Base-by-base conservation (phyloP, 92 coral and sea anemone genomes). In the Anthopleura xanthogrammica region DNA sequence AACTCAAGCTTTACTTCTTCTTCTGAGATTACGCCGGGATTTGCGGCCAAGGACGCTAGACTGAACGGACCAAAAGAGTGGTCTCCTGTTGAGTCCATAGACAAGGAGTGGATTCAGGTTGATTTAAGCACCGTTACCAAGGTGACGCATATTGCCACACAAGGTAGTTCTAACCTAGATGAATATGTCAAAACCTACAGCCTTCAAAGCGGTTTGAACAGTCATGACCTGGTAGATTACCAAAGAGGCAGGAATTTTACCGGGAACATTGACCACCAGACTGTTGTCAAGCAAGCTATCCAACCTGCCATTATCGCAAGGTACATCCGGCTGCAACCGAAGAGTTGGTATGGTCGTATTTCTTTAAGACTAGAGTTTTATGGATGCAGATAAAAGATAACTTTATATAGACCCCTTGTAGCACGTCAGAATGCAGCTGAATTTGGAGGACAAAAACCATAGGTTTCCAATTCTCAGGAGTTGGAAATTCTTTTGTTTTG, bases 51-150 rank as follows among this genome's bases (percentile, higher is more conserved):
- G 11, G 10, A 36, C 16, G 80, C 80, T 8, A 46, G 80, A 52
- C 80, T 77, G 24, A 22, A 77, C 55, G 79, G 43, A 23, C 14
- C 14, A 12, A 36, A 17, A n/a, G 40, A n/a, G 19, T 29, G 46
- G 43, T 1, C 43, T 60, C 5, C 23, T 3, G 0, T 0, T 60
- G 2, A 2, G 16, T 10, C 5, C 3, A 17, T 1, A 14, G 0
- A 7, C 29, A 77, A 77, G 19, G 36, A 50, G 3, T 78, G 81
- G 81, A 55, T 78, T 29, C 81, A 78, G 56, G 81, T 78, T 20
- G 81, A 78, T 57, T 56, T 78, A 43, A 43, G 81, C 46, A 22
- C 16, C 36, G 48, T 57, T n/a, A 23, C 81, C 41, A 57, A 54
- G 24, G 81, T 78, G 5, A 78, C 19, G 42, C 70, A 56, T 12